These are phyloP conservation scores for Atractosteus spatula DNA, from an alignment of 2,113 vertebrate genomes.

Conservation along the genomic window DNA sequence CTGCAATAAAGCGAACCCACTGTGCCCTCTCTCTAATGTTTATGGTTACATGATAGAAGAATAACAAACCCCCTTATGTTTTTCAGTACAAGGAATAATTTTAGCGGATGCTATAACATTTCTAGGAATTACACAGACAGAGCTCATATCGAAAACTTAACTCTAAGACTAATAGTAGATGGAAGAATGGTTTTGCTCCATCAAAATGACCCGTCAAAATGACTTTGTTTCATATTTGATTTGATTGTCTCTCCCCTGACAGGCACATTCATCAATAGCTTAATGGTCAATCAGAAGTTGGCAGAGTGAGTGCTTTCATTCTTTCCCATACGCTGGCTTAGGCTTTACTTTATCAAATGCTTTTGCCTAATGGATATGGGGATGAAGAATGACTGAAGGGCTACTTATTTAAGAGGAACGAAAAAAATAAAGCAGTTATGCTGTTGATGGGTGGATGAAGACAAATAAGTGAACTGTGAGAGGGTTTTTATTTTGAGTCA, in stretches of 20 bases:
- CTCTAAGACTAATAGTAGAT: constrained; percentile 84
- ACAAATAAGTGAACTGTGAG: constrained; percentile 62
- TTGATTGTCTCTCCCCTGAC: constrained; percentile 99
- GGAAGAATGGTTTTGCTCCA: constrained; percentile 89
- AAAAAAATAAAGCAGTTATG: constrained; percentile 65
- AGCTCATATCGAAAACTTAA: constrained; percentile 72
- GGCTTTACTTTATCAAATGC: constrained; percentile 93
- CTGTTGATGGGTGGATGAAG: constrained; percentile 69
- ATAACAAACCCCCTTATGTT: no score
- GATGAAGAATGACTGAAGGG: constrained; percentile 71
- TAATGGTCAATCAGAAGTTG: constrained; percentile 99
- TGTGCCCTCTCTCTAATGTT: no score
- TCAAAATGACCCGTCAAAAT: constrained; percentile 94
- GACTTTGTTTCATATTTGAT: constrained; percentile 99
- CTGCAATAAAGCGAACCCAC: no score
- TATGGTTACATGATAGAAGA: no score
- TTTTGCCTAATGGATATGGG: constrained; percentile 91
- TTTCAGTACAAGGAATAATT: no score
- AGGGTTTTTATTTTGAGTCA: constrained; percentile 59
- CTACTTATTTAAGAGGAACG: constrained; percentile 80
- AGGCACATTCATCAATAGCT: constrained; percentile 99
- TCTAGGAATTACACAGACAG: neutral
- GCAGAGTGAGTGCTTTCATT: constrained; percentile 86
- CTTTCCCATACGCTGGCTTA: constrained; percentile 79
- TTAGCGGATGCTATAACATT: no score